phyloP scores from a whole-genome alignment of 92 coral and sea anemone species.

The Virgularia gustaviana region DNA sequence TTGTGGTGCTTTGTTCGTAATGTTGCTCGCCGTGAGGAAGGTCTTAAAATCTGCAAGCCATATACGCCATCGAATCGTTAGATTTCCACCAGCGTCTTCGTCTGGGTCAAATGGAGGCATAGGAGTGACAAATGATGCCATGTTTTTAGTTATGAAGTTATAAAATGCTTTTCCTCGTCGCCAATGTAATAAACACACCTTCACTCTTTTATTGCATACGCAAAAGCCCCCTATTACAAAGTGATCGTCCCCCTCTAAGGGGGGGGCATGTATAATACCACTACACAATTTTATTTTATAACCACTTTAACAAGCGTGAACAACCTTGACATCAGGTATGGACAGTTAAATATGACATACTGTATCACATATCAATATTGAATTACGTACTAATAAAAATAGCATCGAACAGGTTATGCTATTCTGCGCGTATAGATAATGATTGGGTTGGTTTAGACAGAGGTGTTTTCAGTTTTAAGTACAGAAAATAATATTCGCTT shows the following conservation, averaged over 20 bases:
- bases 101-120: slow-evolving; percentile 7
- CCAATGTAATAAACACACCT: not conserved
- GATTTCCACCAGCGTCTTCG: slow-evolving; percentile 66
- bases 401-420: too few relatives aligned
- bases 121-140: not conserved
- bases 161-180: not conserved
- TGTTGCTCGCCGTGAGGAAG: slow-evolving; percentile 7
- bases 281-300: too few relatives aligned
- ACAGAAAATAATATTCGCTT: not conserved
- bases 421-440: too few relatives aligned
- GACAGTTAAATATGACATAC: too few relatives aligned
- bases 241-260: too few relatives aligned
- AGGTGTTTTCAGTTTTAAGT: not conserved
- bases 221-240: too few relatives aligned
- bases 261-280: too few relatives aligned
- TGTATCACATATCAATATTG: too few relatives aligned
- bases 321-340: too few relatives aligned
- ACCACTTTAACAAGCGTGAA: too few relatives aligned
- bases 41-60: slow-evolving; percentile 57
- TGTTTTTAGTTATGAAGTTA: not conserved
- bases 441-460: not conserved
- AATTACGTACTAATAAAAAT: too few relatives aligned
- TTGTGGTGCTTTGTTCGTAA: slow-evolving; percentile 13
- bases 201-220: too few relatives aligned
- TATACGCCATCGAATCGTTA: slow-evolving; percentile 71